Evolutionary conservation across 2,113 vertebrate species (phyloP).

Genomic region (Bubo blakistoni): DNA sequence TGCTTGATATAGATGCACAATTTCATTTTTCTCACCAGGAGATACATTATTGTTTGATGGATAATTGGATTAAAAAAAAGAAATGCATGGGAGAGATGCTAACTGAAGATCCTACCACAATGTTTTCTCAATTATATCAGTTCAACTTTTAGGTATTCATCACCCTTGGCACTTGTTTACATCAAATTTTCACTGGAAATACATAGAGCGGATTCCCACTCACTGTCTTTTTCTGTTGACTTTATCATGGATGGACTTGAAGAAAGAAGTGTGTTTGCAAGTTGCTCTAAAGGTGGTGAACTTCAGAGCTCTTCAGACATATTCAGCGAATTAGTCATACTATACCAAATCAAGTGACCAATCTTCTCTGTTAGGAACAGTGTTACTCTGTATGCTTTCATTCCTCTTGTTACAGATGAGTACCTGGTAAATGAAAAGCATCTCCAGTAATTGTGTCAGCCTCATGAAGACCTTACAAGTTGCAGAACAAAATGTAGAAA

Average conservation of each 20-base stretch:
- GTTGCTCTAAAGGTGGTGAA: neutral
- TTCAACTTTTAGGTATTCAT: neutral
- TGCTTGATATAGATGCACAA: neutral
- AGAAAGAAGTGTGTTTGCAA: neutral
- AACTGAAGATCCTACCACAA: neutral
- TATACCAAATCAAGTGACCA: neutral
- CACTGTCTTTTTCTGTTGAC: neutral
- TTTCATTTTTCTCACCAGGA: neutral
- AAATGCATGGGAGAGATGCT: neutral
- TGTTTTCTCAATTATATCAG: neutral
- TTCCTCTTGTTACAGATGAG: neutral
- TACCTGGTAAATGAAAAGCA: neutral
- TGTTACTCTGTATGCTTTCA: neutral
- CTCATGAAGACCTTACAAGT: neutral
- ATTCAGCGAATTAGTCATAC: neutral
- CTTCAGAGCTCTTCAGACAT: neutral
- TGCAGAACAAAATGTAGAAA: neutral
- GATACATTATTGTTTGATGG: neutral
- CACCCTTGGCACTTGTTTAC: neutral
- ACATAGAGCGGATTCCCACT: neutral
- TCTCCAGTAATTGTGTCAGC: neutral
- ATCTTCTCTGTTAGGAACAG: neutral
- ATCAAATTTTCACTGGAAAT: neutral
- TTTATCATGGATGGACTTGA: neutral
- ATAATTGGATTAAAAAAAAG: neutral